These are phyloP conservation scores for Pachliopta kotzebuea DNA, from an alignment of 2,888 invertebrate species.

Conservation along the genomic window DNA sequence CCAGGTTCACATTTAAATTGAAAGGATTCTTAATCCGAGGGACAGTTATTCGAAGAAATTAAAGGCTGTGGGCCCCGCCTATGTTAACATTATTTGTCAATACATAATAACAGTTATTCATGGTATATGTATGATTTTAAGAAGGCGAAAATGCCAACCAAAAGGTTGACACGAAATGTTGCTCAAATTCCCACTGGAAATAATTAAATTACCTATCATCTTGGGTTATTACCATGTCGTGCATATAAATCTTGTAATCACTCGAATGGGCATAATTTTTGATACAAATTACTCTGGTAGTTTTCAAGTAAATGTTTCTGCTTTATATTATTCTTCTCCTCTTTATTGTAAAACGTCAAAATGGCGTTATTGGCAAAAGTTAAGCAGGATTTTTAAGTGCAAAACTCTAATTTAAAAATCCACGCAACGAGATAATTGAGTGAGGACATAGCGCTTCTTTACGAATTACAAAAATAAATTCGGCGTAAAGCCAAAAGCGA, in stretches of 20 bases:
- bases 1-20: background rate
- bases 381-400: background rate
- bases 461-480: constrained; percentile 3
- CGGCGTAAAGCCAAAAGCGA: background rate
- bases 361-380: background rate
- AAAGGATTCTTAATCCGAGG: background rate
- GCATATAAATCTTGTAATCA: constrained; percentile 19
- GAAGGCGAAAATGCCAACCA: constrained; percentile 23
- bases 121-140: constrained; percentile 20
- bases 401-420: constrained; percentile 3
- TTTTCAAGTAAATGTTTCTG: no score
- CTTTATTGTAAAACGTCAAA: background rate
- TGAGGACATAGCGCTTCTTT: constrained; percentile 10
- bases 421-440: constrained; percentile 16
- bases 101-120: constrained; percentile 11
- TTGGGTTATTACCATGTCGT: constrained; percentile 8
- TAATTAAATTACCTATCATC: constrained; percentile 24
- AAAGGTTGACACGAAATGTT: constrained; percentile 29
- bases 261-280: background rate
- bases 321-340: no score
- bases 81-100: background rate
- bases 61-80: background rate
- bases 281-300: background rate
- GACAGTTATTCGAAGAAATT: background rate
- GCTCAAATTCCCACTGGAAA: constrained; percentile 21